phyloP scores from a whole-genome alignment of 2,888 invertebrate species.

The Fragum sueziense region DNA sequence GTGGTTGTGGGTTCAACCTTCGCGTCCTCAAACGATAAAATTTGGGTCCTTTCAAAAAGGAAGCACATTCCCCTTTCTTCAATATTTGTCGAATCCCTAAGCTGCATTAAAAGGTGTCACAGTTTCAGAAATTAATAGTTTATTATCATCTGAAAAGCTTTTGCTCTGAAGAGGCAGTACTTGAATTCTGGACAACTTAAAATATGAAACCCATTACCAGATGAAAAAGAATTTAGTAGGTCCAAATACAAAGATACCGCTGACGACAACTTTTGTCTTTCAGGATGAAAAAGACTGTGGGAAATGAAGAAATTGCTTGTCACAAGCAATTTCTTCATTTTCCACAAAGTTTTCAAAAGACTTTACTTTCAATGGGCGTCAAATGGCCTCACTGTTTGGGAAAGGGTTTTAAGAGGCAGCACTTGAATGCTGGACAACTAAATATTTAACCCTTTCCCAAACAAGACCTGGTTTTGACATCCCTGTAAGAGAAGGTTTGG shows the following conservation, averaged over 20 bases:
- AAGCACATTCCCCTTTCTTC: too few relatives aligned
- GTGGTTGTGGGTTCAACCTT: too few relatives aligned
- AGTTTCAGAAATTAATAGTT: too few relatives aligned
- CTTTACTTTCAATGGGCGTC: neutral
- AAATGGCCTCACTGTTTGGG: neutral
- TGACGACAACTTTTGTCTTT: neutral
- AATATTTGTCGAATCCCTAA: too few relatives aligned
- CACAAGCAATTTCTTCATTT: neutral
- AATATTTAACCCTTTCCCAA: too few relatives aligned
- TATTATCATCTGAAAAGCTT: too few relatives aligned
- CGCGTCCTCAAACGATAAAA: too few relatives aligned
- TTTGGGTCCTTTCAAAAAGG: too few relatives aligned
- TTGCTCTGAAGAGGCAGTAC: too few relatives aligned
- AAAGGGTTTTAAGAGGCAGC: neutral
- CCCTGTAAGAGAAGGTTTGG: too few relatives aligned
- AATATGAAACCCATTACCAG: neutral
- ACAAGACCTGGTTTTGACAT: too few relatives aligned
- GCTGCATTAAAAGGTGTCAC: too few relatives aligned
- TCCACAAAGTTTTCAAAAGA: neutral
- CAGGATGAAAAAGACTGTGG: neutral
- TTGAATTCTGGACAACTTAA: neutral
- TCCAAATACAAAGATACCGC: neutral
- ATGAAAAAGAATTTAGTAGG: neutral
- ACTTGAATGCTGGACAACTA: conserved; percentile 8
- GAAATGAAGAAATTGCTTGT: neutral